phyloP scores from a whole-genome alignment of 2,113 vertebrate species.

The Brachyistius frenatus region DNA sequence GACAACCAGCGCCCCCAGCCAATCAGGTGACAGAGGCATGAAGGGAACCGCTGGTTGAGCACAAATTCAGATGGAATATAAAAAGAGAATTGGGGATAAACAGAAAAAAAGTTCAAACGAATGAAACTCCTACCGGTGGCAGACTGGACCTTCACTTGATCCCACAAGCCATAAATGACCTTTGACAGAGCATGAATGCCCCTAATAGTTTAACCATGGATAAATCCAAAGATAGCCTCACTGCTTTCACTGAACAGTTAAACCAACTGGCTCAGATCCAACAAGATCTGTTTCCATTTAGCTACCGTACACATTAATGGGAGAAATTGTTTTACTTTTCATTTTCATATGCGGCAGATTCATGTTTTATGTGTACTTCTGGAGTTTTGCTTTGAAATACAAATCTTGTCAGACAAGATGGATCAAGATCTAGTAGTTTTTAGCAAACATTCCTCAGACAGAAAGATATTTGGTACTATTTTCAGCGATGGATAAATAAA shows the following conservation, averaged over 20 bases:
- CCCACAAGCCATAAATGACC: slow-evolving; percentile 8
- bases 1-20: slow-evolving; percentile 68
- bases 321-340: no score
- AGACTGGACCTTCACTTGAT: slow-evolving; percentile 22
- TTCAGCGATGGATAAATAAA: neutral
- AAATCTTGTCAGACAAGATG: neutral
- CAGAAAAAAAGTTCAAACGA: slow-evolving; percentile 14
- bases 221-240: slow-evolving; percentile 46
- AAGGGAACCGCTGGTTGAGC: slow-evolving; percentile 53
- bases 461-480: neutral
- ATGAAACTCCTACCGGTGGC: slow-evolving; percentile 24
- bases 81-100: slow-evolving; percentile 35
- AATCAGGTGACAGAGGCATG: slow-evolving; percentile 63
- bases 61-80: slow-evolving; percentile 22
- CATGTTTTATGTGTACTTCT: neutral
- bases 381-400: neutral
- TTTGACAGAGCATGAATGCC: slow-evolving; percentile 36
- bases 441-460: no score
- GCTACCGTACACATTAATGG: neutral
- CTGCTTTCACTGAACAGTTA: slow-evolving; percentile 23
- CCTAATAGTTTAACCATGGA: slow-evolving; percentile 9
- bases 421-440: neutral
- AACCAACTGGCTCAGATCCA: slow-evolving; percentile 44
- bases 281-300: slow-evolving; percentile 52
- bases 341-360: neutral